phyloP scores from a whole-genome alignment of 2,888 invertebrate species.

The Tuta absoluta region DNA sequence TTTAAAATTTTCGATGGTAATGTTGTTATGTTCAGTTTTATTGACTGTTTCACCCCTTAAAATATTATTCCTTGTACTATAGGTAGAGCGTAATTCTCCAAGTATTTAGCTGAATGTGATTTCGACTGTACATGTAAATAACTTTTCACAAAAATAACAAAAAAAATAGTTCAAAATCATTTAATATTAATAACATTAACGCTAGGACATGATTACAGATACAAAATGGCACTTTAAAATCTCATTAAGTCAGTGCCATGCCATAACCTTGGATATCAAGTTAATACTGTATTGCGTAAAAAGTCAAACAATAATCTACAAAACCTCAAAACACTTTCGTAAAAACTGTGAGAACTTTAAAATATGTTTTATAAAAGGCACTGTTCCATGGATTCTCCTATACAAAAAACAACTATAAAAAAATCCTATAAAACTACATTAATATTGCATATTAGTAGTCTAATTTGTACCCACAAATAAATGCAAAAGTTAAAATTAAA shows the following conservation, averaged over 20 bases:
- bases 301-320: background rate
- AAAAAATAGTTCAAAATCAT: conserved; percentile 6
- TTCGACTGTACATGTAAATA: no score
- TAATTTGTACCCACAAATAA: conserved; percentile 12
- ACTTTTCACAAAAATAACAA: background rate
- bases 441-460: conserved; percentile 18
- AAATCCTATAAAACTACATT: conserved; percentile 16
- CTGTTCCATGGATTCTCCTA: conserved; percentile 2
- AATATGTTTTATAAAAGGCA: background rate
- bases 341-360: no score
- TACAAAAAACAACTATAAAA: no score
- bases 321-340: background rate
- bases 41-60: no score
- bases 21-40: no score
- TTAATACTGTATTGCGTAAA: conserved; percentile 15
- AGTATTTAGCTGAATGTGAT: no score
- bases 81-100: no score
- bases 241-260: background rate
- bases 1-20: no score
- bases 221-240: conserved; percentile 13
- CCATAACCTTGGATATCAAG: background rate
- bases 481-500: background rate
- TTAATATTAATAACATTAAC: conserved; percentile 13
- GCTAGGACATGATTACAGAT: conserved; percentile 4
- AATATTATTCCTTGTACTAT: no score